Percentiles rank a stretch among this genome's conserved stretches.
phyloP scores from a whole-genome alignment of 1,140 invertebrate species.

The Drosophila asahinai region DNA sequence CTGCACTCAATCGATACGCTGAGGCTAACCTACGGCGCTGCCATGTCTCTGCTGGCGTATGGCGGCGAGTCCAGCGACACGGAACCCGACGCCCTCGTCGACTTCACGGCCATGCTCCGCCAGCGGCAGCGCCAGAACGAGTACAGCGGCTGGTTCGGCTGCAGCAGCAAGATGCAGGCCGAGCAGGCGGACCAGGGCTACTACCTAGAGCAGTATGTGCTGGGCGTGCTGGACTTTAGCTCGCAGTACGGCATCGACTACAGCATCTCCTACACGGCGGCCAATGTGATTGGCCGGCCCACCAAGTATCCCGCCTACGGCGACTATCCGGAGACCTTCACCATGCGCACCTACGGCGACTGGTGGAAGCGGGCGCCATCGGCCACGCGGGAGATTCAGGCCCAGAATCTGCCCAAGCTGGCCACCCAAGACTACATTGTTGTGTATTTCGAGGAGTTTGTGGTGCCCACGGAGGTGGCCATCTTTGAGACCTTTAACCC shows the following conservation, averaged over 20 bases:
- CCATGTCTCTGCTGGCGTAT: conserved; percentile 62
- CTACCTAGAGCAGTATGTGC: conserved; percentile 88
- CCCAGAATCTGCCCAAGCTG: conserved; percentile 89
- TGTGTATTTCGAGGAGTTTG: conserved; percentile 90
- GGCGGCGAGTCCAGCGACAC: conserved; percentile 47
- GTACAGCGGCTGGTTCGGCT: conserved; percentile 29
- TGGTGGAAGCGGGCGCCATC: conserved; percentile 95
- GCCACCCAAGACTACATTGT: conserved; percentile 94
- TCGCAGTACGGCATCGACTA: conserved; percentile 95
- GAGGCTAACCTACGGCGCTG: conserved; percentile 47
- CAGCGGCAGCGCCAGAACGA: conserved; percentile 37
- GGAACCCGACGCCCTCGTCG: conserved; percentile 62
- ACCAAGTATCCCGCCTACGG: conserved; percentile 95
- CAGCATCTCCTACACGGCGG: conserved; percentile 94
- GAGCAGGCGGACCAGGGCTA: conserved; percentile 57
- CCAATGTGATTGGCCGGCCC: conserved; percentile 93
- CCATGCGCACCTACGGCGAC: conserved; percentile 94
- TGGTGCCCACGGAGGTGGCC: conserved; percentile 91
- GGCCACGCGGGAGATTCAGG: conserved; percentile 89
- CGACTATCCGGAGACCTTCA: conserved; percentile 95
- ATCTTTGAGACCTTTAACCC: conserved; percentile 97
- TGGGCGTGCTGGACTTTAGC: conserved; percentile 92
- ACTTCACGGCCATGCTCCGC: conserved; percentile 65
- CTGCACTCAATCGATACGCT: conserved; percentile 51
- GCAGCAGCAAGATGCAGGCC: conserved; percentile 29